Evolutionary conservation across 2,888 invertebrate species (phyloP).

Genomic region (Nematopogon swammerdamellus): DNA sequence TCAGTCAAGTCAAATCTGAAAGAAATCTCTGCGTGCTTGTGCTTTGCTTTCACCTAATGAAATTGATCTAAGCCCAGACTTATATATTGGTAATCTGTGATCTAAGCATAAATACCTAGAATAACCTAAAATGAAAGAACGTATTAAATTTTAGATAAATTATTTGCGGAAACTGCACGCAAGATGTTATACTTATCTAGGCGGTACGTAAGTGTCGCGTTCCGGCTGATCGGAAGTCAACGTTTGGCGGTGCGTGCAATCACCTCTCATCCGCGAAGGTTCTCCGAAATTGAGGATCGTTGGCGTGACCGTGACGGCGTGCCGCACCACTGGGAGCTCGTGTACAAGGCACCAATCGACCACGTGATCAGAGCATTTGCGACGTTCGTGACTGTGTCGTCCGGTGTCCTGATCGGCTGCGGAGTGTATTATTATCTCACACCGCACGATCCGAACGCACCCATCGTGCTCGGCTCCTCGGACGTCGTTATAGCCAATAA

Average conservation of each 20-base stretch:
- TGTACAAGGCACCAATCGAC: constrained; percentile 46
- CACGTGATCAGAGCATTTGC: constrained; percentile 25
- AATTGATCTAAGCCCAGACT: no score
- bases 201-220: neutral
- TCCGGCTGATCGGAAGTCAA: neutral
- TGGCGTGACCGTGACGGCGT: constrained; percentile 34
- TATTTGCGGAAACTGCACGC: no score
- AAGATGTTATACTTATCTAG: no score
- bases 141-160: no score
- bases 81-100: no score
- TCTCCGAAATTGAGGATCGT: constrained; percentile 29
- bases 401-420: constrained; percentile 19
- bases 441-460: constrained; percentile 26
- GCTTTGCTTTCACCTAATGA: no score
- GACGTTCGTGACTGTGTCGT: constrained; percentile 31
- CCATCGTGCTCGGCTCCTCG: constrained; percentile 26
- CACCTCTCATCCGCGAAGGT: constrained; percentile 22
- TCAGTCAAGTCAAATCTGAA: no score
- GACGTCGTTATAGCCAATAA: constrained; percentile 36
- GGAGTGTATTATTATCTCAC: constrained; percentile 30
- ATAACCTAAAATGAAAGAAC: no score
- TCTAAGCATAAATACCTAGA: no score
- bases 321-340: constrained; percentile 31
- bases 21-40: no score
- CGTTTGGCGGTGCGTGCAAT: neutral